phyloP scores from a whole-genome alignment of 2,888 invertebrate genomes.

The Crepidodera aurea region DNA sequence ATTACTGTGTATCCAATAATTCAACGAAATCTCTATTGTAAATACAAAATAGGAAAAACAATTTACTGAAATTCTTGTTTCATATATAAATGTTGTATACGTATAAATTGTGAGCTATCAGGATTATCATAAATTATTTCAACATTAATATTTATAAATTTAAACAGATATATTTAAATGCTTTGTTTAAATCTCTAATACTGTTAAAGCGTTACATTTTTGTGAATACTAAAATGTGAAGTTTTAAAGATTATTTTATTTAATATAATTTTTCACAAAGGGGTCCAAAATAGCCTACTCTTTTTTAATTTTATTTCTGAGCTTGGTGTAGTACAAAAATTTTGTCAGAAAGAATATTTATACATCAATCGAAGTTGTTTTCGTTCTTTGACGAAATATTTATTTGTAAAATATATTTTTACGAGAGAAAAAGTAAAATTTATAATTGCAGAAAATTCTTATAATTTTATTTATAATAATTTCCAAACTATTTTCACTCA shows the following conservation, averaged over 20 bases:
- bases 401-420: no score
- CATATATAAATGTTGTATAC: constrained; percentile 24
- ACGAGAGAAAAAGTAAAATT: no score
- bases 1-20: constrained; percentile 7
- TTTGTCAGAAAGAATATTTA: neutral
- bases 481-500: no score
- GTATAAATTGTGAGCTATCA: constrained; percentile 18
- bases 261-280: constrained; percentile 48
- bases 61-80: constrained; percentile 7
- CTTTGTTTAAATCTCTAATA: neutral
- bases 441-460: no score
- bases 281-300: constrained; percentile 58
- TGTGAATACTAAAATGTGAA: constrained; percentile 43
- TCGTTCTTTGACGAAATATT: no score
- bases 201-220: constrained; percentile 11
- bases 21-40: neutral
- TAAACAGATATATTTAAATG: neutral
- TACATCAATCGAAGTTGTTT: no score
- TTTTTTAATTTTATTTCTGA: constrained; percentile 19
- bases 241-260: constrained; percentile 48
- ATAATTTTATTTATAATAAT: no score
- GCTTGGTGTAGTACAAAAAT: constrained; percentile 29
- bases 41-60: neutral
- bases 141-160: neutral
- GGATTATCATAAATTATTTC: neutral